Conservation (phyloP, 2,888 invertebrate species). For the Agrilus mali region DNA sequence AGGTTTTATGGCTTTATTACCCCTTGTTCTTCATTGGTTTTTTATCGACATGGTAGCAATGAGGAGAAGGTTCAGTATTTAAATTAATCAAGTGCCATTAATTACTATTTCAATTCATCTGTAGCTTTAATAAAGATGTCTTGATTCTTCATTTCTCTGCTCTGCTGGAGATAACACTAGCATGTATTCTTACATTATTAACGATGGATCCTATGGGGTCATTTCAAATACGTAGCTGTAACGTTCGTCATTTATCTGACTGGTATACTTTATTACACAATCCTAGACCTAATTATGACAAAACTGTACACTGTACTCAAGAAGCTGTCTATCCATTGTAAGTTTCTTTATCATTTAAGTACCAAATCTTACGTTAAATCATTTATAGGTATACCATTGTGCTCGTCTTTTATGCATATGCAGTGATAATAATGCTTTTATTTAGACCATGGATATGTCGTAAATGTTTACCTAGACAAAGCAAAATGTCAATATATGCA, state of each 20-base stretch:
- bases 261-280: slow-evolving; percentile 96
- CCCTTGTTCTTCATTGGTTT: slow-evolving; percentile 82
- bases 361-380: background rate
- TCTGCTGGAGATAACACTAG: slow-evolving; percentile 63
- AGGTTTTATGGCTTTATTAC: slow-evolving; percentile 84
- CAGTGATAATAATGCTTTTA: slow-evolving; percentile 64
- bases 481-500: slow-evolving; percentile 77
- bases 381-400: slow-evolving; percentile 80
- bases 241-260: slow-evolving; percentile 70
- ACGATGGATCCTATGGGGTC: slow-evolving; percentile 72
- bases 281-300: slow-evolving; percentile 84
- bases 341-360: slow-evolving; percentile 29
- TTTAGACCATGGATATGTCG: slow-evolving; percentile 64
- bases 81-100: slow-evolving; percentile 1
- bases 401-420: slow-evolving; percentile 77
- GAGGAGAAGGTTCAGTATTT: slow-evolving; percentile 46
- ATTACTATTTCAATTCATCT: slow-evolving; percentile 1
- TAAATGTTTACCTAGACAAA: slow-evolving; percentile 50
- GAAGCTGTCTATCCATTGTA: slow-evolving; percentile 97
- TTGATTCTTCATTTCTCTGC: slow-evolving; percentile 71
- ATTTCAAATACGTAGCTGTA: slow-evolving; percentile 65
- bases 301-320: slow-evolving; percentile 85
- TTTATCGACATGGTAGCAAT: slow-evolving; percentile 77
- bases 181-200: slow-evolving; percentile 65
- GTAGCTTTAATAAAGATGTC: slow-evolving; percentile 60